These are phyloP conservation scores for Glaucomys volans DNA, from an alignment of 2,113 vertebrate genomes.

Conservation along the genomic window DNA sequence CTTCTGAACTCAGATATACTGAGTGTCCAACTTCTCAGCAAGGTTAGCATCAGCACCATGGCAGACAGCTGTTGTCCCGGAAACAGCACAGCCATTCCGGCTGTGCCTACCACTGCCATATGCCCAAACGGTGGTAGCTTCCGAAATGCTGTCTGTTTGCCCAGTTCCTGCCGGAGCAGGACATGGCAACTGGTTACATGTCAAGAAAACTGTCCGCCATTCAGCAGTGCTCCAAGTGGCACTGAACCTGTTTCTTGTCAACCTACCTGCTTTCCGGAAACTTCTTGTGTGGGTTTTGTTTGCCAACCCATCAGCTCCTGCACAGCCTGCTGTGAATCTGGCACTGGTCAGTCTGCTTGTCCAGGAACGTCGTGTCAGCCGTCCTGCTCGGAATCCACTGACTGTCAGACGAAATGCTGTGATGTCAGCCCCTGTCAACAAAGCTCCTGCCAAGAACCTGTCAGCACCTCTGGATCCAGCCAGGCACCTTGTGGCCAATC, in stretches of 20 bases:
- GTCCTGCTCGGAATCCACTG: not conserved
- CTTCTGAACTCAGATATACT: not conserved
- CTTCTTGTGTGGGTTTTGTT: constrained; percentile 63
- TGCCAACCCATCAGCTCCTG: constrained; percentile 68
- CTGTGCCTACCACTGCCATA: not conserved
- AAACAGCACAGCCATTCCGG: not conserved
- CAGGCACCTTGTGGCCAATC: not conserved
- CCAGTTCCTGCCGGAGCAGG: constrained; percentile 71
- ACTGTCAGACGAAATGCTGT: not conserved
- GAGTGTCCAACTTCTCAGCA: not conserved
- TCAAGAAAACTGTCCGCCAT: constrained; percentile 28
- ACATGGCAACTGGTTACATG: constrained; percentile 75
- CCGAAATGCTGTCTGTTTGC: constrained; percentile 51
- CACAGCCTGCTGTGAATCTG: not conserved
- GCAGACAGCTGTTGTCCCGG: not conserved
- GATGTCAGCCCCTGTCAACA: not conserved
- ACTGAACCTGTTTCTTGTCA: constrained; percentile 32
- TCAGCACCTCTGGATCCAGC: not conserved
- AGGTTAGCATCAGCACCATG: constrained; percentile 18
- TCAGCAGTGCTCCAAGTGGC: not conserved
- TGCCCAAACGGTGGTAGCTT: not conserved
- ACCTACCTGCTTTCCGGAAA: not conserved
- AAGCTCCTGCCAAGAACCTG: not conserved
- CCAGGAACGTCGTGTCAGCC: not conserved
- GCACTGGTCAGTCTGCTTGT: not conserved